Conservation (phyloP, 2,113 vertebrate genomes). For the Girardinichthys multiradiatus region DNA sequence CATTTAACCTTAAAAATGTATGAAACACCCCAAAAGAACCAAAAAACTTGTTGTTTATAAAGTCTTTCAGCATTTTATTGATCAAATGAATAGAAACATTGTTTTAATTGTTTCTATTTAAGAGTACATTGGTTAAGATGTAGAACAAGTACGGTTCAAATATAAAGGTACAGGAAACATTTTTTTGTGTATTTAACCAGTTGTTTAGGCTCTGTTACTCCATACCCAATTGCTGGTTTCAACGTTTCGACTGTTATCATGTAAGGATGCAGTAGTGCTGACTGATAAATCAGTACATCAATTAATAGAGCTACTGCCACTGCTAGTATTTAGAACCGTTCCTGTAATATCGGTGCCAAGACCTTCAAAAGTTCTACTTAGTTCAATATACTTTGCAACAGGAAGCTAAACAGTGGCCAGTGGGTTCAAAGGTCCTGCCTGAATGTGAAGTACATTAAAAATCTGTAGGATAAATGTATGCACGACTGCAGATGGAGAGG, state of each 20-base stretch:
- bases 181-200: background rate
- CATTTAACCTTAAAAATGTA: too few species aligned
- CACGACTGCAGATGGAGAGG: constrained; percentile 26
- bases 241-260: background rate
- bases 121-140: too few species aligned
- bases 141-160: too few species aligned
- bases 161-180: too few species aligned
- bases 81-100: too few species aligned
- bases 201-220: background rate
- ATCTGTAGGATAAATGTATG: constrained; percentile 24
- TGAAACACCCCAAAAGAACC: too few species aligned
- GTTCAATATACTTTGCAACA: background rate
- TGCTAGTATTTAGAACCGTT: background rate
- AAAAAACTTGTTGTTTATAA: too few species aligned
- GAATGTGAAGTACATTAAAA: constrained; percentile 20
- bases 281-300: background rate
- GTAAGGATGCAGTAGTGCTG: background rate
- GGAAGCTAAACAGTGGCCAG: background rate
- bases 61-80: too few species aligned
- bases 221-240: background rate
- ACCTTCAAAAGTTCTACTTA: constrained; percentile 1
- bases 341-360: constrained; percentile 15
- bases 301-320: background rate
- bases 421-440: constrained; percentile 15
- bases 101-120: too few species aligned